Evolutionary conservation across 2,113 vertebrate species (phyloP).

Genomic region (Picathartes gymnocephalus): DNA sequence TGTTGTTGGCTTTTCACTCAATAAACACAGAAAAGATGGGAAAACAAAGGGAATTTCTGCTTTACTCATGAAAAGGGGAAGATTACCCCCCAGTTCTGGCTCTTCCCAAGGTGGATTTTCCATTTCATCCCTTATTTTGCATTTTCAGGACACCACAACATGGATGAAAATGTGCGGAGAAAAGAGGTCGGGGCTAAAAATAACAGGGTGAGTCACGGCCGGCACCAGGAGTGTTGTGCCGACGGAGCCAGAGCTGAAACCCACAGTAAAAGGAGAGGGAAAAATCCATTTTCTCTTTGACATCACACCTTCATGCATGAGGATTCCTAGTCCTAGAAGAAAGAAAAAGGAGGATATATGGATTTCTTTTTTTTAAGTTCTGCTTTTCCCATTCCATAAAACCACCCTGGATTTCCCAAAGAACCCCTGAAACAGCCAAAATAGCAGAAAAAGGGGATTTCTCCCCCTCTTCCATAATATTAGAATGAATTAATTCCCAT

Average conservation of each 20-base stretch:
- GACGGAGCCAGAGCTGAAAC: rapidly evolving
- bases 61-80: neutral
- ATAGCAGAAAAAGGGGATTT: neutral
- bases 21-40: neutral
- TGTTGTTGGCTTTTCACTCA: neutral
- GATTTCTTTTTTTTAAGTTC: no score
- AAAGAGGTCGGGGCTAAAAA: slow-evolving; percentile 31
- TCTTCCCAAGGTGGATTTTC: rapidly evolving
- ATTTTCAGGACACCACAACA: neutral
- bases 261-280: neutral
- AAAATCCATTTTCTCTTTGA: neutral
- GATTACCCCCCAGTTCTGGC: rapidly evolving
- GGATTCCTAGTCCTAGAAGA: neutral
- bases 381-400: neutral
- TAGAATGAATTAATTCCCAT: neutral
- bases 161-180: neutral
- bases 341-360: no score
- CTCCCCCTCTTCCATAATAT: rapidly evolving
- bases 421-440: neutral
- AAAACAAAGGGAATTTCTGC: neutral
- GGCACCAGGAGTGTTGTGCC: neutral
- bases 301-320: rapidly evolving
- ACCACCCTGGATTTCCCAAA: neutral
- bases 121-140: neutral
- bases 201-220: neutral